These are phyloP conservation scores for Thereva nobilitata DNA, from an alignment of 2,888 invertebrate genomes.

Conservation along the genomic window DNA sequence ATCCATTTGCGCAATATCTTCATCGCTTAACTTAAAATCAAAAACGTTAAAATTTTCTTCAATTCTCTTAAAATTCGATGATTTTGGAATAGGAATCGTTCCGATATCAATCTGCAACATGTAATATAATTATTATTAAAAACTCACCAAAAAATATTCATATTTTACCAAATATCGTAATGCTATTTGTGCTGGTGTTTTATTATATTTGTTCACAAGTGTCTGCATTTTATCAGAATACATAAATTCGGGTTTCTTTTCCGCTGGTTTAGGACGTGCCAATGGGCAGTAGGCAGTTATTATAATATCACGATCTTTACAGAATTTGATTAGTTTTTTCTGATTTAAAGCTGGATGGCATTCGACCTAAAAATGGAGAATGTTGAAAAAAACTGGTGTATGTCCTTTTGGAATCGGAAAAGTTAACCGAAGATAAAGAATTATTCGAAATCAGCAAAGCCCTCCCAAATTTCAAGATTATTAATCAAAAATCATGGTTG, in stretches of 20 bases:
- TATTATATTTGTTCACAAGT: slow-evolving; percentile 66
- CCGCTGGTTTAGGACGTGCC: slow-evolving; percentile 63
- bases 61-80: slow-evolving; percentile 60
- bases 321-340: slow-evolving; percentile 69
- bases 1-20: slow-evolving; percentile 58
- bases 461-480: too few species aligned
- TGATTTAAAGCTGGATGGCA: slow-evolving; percentile 72
- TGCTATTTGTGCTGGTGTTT: slow-evolving; percentile 67
- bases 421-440: too few species aligned
- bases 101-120: slow-evolving; percentile 60
- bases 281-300: slow-evolving; percentile 77
- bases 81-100: slow-evolving; percentile 64
- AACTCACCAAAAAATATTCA: not conserved
- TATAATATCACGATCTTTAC: slow-evolving; percentile 65
- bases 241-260: slow-evolving; percentile 58
- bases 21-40: slow-evolving; percentile 61
- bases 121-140: not conserved
- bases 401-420: too few species aligned
- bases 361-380: slow-evolving; percentile 46
- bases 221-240: slow-evolving; percentile 61
- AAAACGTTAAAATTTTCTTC: slow-evolving; percentile 63
- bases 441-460: too few species aligned
- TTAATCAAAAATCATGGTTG: too few species aligned
- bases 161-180: slow-evolving; percentile 68
- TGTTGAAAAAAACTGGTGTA: too few species aligned